Evolutionary conservation across 1,140 invertebrate species (phyloP).

Genomic region (Vanessa tameamea): DNA sequence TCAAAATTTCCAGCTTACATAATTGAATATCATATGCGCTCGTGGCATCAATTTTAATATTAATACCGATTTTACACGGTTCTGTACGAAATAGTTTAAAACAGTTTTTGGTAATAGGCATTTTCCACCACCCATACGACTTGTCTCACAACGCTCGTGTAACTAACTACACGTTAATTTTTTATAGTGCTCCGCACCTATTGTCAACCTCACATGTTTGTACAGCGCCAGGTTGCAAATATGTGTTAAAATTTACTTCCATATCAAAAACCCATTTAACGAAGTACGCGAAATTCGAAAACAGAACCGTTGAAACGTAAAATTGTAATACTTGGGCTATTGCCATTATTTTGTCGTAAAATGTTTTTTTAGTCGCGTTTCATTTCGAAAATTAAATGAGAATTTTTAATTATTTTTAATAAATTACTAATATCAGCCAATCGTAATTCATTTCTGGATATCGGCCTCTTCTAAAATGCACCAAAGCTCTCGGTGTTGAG

Average conservation of each 20-base stretch:
- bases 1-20: not conserved
- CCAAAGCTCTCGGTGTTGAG: no score
- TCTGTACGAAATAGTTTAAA: conserved; percentile 35
- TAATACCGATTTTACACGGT: conserved; percentile 18
- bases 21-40: not conserved
- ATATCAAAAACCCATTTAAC: conserved; percentile 41
- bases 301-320: conserved; percentile 13
- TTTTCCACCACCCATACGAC: conserved; percentile 54
- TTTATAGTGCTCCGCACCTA: conserved; percentile 65
- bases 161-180: conserved; percentile 73
- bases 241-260: conserved; percentile 46
- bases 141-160: conserved; percentile 63
- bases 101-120: conserved; percentile 33
- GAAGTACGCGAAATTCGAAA: conserved; percentile 29
- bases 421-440: no score
- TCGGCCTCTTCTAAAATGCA: no score
- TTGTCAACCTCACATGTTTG: conserved; percentile 57
- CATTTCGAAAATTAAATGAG: no score
- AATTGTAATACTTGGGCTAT: conserved; percentile 11
- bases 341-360: no score
- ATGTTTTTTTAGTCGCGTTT: no score
- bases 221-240: conserved; percentile 51
- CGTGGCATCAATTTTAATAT: conserved; percentile 21
- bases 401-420: no score
- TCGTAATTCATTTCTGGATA: no score